Evolutionary conservation across 2,888 invertebrate genomes (phyloP), one percentile per base, ranked within the genome.

Genomic region (Polydrusus pterygomalis): DNA sequence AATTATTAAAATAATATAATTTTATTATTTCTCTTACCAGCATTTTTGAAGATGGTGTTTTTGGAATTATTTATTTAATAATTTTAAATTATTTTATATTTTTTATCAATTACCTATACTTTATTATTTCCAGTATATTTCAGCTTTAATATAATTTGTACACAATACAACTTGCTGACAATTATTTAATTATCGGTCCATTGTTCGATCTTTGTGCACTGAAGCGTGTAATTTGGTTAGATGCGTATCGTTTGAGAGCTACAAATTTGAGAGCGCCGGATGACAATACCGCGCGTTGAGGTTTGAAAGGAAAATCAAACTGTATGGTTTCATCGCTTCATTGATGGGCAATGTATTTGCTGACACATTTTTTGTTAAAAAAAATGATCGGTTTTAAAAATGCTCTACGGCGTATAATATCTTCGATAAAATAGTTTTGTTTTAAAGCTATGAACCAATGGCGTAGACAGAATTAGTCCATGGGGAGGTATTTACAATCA

Each of bases 181-280:
- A 54, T 54, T 54, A 54, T n/a, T 54, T 54, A 54, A 54, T 54
- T 54, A 54, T 20, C 30, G n/a, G n/a, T 6, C 47, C 17, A 47
- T 54, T 54, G 54, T 54, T 54, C 20, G 54, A 54, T 54, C 25
- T 54, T 54, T 54, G 30, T n/a, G n/a, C 54, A 30, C 1, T 54
- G n/a, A 20, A 54, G 54, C 54, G 54, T n/a, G 20, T 54, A 54
- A 54, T 54, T 54, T 54, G n/a, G 20, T 54, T 54, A 1, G 20
- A 30, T 54, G 30, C 17, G 11, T 25, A 30, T 20, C 51, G 11
- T 18, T 51, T 51, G 25, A 51, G 25, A 8, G 51, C 20, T 51
- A 20, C 20, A 51, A 47, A 47, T 47, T 47, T 17, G 15, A 9
- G 47, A 47, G 15, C 47, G 17, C 13, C 13, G 13, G 17, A 43